phyloP scores from a whole-genome alignment of 2,888 invertebrate species.

The Ormyrus rosae region DNA sequence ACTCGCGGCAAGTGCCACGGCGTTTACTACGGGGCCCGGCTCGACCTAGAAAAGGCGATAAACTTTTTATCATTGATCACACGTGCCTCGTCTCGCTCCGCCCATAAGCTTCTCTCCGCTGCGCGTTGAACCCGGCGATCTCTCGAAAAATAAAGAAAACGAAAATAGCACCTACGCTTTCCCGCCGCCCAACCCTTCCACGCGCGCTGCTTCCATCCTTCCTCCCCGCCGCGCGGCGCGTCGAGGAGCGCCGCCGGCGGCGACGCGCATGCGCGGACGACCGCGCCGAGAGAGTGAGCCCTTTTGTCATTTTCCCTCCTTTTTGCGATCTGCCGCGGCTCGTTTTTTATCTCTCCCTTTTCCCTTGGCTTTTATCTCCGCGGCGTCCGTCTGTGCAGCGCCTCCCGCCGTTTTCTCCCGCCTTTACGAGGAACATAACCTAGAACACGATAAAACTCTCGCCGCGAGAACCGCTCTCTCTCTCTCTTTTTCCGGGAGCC shows the following conservation, averaged over 20 bases:
- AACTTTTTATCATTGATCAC: no score
- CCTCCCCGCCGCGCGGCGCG: no score
- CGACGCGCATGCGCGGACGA: background rate
- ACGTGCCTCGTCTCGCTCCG: no score
- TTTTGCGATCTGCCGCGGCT: constrained; percentile 18
- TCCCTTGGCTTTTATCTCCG: constrained; percentile 29
- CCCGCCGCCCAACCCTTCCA: background rate
- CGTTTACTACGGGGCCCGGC: no score
- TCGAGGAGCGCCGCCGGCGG: no score
- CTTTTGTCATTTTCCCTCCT: constrained; percentile 38
- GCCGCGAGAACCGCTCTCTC: background rate
- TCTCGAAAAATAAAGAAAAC: constrained; percentile 20
- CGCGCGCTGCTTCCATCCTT: background rate
- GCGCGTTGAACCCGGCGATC: background rate
- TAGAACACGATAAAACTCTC: constrained; percentile 36
- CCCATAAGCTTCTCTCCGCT: no score
- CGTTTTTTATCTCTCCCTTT: constrained; percentile 44
- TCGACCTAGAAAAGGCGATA: no score
- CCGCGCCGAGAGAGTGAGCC: background rate
- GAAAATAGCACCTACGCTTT: constrained; percentile 1
- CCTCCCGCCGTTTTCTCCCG: background rate
- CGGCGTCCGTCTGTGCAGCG: constrained; percentile 9
- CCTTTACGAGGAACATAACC: constrained; percentile 36
- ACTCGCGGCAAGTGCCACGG: no score
- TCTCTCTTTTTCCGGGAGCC: background rate